These are phyloP conservation scores for Hydrochoerus hydrochaeris DNA, from an alignment of 2,113 vertebrate genomes.

Conservation along the genomic window DNA sequence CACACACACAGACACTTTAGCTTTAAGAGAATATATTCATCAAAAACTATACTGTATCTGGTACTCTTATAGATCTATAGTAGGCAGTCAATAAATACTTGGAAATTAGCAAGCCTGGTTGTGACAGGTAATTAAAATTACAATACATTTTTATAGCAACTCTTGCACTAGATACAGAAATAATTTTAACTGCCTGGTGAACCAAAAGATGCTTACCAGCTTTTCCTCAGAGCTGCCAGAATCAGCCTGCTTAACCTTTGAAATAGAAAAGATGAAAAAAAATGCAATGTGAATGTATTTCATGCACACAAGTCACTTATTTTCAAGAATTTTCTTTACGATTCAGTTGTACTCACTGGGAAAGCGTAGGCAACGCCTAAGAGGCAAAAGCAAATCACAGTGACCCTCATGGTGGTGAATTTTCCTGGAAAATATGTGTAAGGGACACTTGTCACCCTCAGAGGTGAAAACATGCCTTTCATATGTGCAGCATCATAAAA, in stretches of 20 bases:
- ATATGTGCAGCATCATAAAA: not conserved
- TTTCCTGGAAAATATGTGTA: conserved; percentile 80
- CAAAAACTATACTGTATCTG: not conserved
- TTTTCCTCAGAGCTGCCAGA: conserved; percentile 85
- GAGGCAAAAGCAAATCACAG: conserved; percentile 84
- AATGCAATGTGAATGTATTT: conserved; percentile 5
- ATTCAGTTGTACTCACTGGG: conserved; percentile 85
- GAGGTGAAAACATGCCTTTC: not conserved
- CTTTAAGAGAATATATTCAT: conserved; percentile 1
- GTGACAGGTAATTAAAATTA: conserved; percentile 14
- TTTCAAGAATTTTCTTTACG: conserved; percentile 1
- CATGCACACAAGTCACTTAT: not conserved
- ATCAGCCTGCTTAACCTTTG: conserved; percentile 78
- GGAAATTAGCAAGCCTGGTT: not conserved
- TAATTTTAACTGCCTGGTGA: conserved; percentile 6
- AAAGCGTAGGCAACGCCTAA: conserved; percentile 80
- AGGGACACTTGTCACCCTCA: not conserved
- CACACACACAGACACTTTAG: not conserved
- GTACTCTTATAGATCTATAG: not conserved
- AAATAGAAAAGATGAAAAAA: conserved; percentile 52
- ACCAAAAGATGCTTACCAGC: conserved; percentile 79
- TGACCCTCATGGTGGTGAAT: conserved; percentile 82
- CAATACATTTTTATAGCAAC: not conserved
- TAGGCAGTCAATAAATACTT: not conserved
- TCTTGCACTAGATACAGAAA: not conserved